phyloP scores from a whole-genome alignment of 1,140 invertebrate species.

The Hylaeus anthracinus region DNA sequence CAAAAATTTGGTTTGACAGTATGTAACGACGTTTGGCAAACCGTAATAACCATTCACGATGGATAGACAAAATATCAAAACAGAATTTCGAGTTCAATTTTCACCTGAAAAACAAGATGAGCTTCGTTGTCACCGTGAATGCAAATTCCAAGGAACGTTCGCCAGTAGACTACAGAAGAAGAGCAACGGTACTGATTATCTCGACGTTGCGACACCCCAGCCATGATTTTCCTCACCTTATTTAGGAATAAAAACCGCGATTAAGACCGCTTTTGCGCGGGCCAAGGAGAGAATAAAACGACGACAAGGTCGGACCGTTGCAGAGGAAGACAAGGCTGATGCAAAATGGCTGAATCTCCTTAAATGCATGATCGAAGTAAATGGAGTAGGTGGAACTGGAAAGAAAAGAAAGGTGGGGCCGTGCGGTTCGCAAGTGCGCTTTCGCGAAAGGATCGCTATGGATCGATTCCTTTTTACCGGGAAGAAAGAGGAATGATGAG shows the following conservation, averaged over 20 bases:
- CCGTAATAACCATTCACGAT: no score
- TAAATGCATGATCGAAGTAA: neutral
- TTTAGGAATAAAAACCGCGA: neutral
- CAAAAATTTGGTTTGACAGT: no score
- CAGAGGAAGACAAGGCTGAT: slow-evolving; percentile 11
- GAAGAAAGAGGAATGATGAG: neutral
- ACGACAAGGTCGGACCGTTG: neutral
- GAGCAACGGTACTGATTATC: no score
- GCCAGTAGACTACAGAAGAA: no score
- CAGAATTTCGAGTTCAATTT: no score
- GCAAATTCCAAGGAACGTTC: no score
- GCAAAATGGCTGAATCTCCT: slow-evolving; percentile 53
- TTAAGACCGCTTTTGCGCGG: slow-evolving; percentile 15
- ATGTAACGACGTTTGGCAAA: no score
- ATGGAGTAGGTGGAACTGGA: slow-evolving; percentile 30
- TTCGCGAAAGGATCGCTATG: slow-evolving; percentile 31
- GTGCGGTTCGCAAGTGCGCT: slow-evolving; percentile 42
- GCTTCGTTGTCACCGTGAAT: no score
- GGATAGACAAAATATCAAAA: no score
- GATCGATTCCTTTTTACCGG: slow-evolving; percentile 29
- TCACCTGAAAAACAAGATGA: no score
- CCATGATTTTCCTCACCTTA: no score
- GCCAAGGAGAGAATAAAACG: neutral
- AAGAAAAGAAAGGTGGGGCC: slow-evolving; percentile 42
- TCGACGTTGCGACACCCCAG: no score